Percentiles rank a stretch among this genome's conserved stretches.
Evolutionary conservation across 2,888 invertebrate genomes (phyloP).

Genomic region (Polyommatus iphigenia): DNA sequence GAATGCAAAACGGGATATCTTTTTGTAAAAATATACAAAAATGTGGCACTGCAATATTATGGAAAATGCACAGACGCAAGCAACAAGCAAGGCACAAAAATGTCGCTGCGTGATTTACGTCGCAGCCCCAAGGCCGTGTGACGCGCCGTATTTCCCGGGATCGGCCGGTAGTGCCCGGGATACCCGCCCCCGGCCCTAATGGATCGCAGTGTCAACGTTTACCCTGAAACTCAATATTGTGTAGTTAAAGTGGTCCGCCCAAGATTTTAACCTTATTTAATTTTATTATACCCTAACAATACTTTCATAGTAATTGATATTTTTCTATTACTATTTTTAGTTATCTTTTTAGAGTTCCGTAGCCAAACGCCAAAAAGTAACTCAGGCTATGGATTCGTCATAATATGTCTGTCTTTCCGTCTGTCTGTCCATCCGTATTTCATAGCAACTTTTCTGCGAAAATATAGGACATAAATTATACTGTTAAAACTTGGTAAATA

Average conservation of each 20-base stretch:
- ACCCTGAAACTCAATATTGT: constrained; percentile 37
- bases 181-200: constrained; percentile 35
- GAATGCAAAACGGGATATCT: too few relatives aligned
- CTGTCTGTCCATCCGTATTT: too few relatives aligned
- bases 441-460: too few relatives aligned
- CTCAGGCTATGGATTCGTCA: too few relatives aligned
- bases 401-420: too few relatives aligned
- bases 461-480: too few relatives aligned
- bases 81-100: neutral
- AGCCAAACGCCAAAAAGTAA: too few relatives aligned
- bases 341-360: neutral
- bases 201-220: constrained; percentile 34
- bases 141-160: neutral
- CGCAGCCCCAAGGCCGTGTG: neutral
- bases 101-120: neutral
- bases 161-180: constrained; percentile 4
- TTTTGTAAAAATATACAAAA: too few relatives aligned
- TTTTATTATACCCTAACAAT: neutral
- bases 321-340: neutral
- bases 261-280: constrained; percentile 25
- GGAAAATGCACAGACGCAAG: too few relatives aligned
- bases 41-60: too few relatives aligned
- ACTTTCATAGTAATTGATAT: neutral
- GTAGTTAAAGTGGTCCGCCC: constrained; percentile 33
- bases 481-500: too few relatives aligned